These are phyloP conservation scores for Sisor rabdophorus DNA, from an alignment of 2,113 vertebrate genomes.

Conservation along the genomic window DNA sequence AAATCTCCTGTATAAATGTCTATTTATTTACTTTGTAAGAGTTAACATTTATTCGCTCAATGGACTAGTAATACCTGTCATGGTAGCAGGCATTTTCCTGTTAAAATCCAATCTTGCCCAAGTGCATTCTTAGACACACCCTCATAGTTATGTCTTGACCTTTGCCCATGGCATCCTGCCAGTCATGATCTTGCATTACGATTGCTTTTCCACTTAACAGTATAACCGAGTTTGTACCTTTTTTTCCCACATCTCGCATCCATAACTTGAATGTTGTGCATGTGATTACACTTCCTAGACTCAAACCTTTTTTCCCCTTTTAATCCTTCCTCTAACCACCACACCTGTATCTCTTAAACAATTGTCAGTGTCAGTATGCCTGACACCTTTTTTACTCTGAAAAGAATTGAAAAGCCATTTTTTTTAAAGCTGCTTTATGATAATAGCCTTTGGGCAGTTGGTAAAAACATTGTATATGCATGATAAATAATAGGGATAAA, in stretches of 20 bases:
- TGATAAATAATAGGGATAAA: background rate
- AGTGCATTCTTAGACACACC: conserved; percentile 33
- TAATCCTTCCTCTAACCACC: background rate
- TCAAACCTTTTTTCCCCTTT: conserved; percentile 13
- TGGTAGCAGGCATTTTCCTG: background rate
- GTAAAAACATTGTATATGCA: background rate
- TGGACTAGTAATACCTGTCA: background rate
- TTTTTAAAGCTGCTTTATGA: background rate
- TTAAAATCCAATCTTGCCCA: conserved; percentile 30
- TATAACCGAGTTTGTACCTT: conserved; percentile 24
- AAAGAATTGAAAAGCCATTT: background rate
- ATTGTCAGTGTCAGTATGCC: background rate
- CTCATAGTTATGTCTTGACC: conserved; percentile 22
- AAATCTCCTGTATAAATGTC: background rate
- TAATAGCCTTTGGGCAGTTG: background rate
- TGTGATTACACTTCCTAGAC: conserved; percentile 20
- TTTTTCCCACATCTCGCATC: too few relatives aligned
- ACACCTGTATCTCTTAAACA: background rate
- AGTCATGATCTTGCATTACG: conserved; percentile 33
- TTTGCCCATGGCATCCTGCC: conserved; percentile 35
- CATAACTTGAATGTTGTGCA: conserved; percentile 5
- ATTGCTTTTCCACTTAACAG: conserved; percentile 22
- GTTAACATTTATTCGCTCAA: background rate
- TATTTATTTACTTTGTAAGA: background rate
- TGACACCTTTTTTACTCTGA: conserved; percentile 1